These are phyloP conservation scores for Salvelinus fontinalis DNA, from an alignment of 2,113 vertebrate genomes.

Conservation along the genomic window DNA sequence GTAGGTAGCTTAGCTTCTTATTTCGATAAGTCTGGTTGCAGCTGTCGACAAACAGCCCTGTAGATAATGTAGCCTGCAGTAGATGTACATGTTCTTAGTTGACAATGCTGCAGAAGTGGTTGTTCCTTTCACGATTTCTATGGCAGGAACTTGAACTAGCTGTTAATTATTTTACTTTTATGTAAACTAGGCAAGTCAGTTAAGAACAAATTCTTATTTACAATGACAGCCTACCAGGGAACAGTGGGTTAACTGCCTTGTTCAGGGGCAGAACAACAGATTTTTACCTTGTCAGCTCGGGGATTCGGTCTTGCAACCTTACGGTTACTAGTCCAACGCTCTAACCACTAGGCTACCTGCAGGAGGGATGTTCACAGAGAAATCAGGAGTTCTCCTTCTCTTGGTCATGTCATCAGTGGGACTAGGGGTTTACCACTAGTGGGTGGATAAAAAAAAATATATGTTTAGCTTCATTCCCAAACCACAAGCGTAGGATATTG, in stretches of 20 bases:
- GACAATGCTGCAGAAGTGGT: background rate
- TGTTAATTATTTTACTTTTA: background rate
- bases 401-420: background rate
- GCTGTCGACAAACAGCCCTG: background rate
- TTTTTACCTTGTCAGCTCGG: too few relatives aligned
- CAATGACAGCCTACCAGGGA: too few relatives aligned
- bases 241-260: too few relatives aligned
- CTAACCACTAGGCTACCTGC: too few relatives aligned
- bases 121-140: background rate
- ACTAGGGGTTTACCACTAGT: constrained; percentile 1
- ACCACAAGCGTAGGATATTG: constrained; percentile 25
- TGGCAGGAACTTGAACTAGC: background rate
- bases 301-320: too few relatives aligned
- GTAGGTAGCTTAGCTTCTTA: background rate
- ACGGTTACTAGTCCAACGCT: too few relatives aligned
- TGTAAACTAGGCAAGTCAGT: too few relatives aligned
- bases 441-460: constrained; percentile 11
- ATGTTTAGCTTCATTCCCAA: constrained; percentile 7
- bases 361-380: background rate
- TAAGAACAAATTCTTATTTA: too few relatives aligned
- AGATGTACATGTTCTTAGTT: background rate
- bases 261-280: too few relatives aligned
- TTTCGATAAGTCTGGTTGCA: background rate
- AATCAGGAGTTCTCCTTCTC: background rate
- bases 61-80: background rate